Evolutionary conservation across 1,140 invertebrate species (phyloP).

Genomic region (Caenorhabditis briggsae): DNA sequence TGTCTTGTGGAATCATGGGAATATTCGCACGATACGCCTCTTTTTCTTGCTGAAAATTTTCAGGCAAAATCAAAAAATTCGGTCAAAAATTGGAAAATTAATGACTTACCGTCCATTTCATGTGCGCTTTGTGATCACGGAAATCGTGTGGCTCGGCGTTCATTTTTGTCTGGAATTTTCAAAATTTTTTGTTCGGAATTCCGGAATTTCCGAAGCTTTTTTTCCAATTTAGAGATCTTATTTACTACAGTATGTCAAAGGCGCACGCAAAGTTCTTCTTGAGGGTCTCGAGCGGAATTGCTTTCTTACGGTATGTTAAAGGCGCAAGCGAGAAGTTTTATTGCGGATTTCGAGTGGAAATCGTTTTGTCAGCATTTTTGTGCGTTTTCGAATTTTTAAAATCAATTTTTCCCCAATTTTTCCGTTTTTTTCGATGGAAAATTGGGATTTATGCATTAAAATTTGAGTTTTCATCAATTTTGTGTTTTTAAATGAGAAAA

Average conservation of each 20-base stretch:
- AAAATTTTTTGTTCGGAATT: neutral
- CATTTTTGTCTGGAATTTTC: neutral
- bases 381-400: too few relatives aligned
- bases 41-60: slow-evolving; percentile 54
- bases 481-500: too few relatives aligned
- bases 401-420: too few relatives aligned
- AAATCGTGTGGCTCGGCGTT: slow-evolving; percentile 58
- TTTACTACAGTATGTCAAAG: neutral
- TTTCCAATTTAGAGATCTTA: neutral
- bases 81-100: neutral
- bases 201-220: neutral
- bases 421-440: too few relatives aligned
- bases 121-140: slow-evolving; percentile 61
- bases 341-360: too few relatives aligned
- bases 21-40: slow-evolving; percentile 38
- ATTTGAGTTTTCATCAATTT: too few relatives aligned
- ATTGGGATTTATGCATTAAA: too few relatives aligned
- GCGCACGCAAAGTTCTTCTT: too few relatives aligned
- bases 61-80: neutral
- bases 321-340: too few relatives aligned
- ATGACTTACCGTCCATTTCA: slow-evolving; percentile 53
- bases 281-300: too few relatives aligned
- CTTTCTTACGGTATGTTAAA: too few relatives aligned
- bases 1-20: slow-evolving; percentile 59
- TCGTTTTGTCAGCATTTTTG: too few relatives aligned